Conservation (phyloP, 2,797 vertebrate genomes). For the Anabacerthia variegaticeps region DNA sequence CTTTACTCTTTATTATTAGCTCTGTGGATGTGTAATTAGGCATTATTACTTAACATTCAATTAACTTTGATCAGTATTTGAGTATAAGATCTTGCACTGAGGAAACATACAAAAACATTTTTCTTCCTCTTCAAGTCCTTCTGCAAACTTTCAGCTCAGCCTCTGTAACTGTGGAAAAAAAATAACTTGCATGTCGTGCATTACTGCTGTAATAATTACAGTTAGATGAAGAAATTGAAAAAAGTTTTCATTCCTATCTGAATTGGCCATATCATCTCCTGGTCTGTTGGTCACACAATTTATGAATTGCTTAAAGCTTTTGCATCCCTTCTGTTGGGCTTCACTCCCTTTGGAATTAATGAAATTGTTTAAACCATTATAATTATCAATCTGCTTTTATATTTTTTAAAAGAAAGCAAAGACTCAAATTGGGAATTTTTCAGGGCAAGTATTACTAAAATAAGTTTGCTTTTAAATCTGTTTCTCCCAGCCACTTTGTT, state of each 20-base stretch:
- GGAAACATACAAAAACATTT: background rate
- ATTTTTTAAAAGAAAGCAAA: background rate
- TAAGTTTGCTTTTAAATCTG: background rate
- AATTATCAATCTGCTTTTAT: background rate
- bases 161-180: background rate
- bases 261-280: background rate
- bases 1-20: constrained; percentile 14
- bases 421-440: background rate
- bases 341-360: fast-evolving
- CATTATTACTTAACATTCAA: constrained; percentile 29
- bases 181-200: background rate
- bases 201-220: background rate
- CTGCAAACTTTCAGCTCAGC: background rate
- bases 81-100: background rate
- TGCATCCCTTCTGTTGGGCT: background rate
- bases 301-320: background rate
- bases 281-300: background rate
- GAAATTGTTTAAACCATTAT: background rate
- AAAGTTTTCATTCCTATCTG: background rate
- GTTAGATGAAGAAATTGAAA: background rate
- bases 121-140: background rate
- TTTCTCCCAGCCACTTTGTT: background rate
- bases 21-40: constrained; percentile 33
- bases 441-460: background rate
- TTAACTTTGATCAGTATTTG: constrained; percentile 15